These are phyloP conservation scores for Drosophila sechellia DNA, from an alignment of 1,140 invertebrate species.

Conservation along the genomic window DNA sequence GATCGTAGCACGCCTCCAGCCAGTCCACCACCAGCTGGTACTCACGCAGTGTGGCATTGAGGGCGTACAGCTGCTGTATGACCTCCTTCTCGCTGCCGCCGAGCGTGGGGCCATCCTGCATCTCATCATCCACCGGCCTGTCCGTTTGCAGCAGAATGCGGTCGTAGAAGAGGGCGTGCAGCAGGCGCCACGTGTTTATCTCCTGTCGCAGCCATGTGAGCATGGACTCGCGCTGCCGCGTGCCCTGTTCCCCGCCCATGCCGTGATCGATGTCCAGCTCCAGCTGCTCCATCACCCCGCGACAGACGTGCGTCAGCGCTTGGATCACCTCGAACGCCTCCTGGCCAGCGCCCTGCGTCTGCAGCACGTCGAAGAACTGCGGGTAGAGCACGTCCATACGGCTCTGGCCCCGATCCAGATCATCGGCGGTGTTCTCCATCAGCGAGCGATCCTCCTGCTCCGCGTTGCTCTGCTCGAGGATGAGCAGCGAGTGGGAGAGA, in stretches of 20 bases:
- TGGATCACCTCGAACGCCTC: constrained; percentile 87
- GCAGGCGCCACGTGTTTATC: constrained; percentile 93
- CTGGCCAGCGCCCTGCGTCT: constrained; percentile 85
- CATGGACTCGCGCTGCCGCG: constrained; percentile 45
- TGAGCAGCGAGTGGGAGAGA: constrained; percentile 43
- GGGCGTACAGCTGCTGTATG: constrained; percentile 81
- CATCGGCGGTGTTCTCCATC: constrained; percentile 42
- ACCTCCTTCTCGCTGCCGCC: constrained; percentile 87
- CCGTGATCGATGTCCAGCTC: constrained; percentile 62
- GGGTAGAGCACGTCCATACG: constrained; percentile 86
- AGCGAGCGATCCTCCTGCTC: constrained; percentile 25
- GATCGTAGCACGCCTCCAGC: constrained; percentile 93
- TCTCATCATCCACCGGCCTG: constrained; percentile 85
- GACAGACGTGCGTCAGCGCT: constrained; percentile 86
- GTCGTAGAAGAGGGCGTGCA: constrained; percentile 92
- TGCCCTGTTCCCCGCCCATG: constrained; percentile 42
- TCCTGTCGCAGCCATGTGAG: constrained; percentile 89
- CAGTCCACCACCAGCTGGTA: constrained; percentile 96
- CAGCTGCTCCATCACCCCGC: constrained; percentile 84
- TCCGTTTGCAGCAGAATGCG: constrained; percentile 86
- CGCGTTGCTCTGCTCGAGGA: constrained; percentile 35
- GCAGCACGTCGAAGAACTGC: constrained; percentile 87
- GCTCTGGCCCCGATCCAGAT: constrained; percentile 45
- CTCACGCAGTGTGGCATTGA: constrained; percentile 89
- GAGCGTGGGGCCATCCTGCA: constrained; percentile 84